Conservation (phyloP, 2,113 vertebrate genomes). For the Charadrius vociferus region DNA sequence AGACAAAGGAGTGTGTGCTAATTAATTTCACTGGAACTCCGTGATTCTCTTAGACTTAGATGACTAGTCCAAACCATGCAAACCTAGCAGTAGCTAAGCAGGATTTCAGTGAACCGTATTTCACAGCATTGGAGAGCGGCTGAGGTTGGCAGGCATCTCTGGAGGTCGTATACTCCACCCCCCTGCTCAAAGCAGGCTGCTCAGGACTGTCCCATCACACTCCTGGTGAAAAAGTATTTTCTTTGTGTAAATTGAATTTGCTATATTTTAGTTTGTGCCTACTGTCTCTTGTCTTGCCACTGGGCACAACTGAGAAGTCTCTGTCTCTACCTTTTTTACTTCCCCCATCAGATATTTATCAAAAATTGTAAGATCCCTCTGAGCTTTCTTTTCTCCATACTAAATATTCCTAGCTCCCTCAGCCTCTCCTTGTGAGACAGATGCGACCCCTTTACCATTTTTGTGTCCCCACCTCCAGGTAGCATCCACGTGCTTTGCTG, state of each 20-base stretch:
- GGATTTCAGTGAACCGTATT: neutral
- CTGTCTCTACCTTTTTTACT: neutral
- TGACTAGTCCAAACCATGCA: neutral
- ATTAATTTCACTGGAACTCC: constrained; percentile 19
- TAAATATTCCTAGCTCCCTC: neutral
- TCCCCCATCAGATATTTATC: neutral
- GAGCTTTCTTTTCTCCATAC: neutral
- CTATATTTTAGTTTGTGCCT: neutral
- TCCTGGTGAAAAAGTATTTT: neutral
- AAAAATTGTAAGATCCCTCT: neutral
- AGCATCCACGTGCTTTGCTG: neutral
- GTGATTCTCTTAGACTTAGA: neutral
- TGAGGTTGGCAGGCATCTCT: neutral
- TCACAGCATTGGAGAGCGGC: neutral
- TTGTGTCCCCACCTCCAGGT: neutral
- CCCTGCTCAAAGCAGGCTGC: neutral
- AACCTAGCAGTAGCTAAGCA: neutral
- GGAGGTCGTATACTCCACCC: neutral
- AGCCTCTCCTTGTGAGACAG: neutral
- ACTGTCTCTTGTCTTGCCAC: neutral
- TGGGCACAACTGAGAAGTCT: neutral
- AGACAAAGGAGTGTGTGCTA: constrained; percentile 28
- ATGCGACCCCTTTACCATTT: neutral
- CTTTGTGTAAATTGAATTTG: neutral
- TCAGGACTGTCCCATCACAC: neutral